phyloP scores from a whole-genome alignment of 1,140 invertebrate genomes.

The Drosophila repletoides region DNA sequence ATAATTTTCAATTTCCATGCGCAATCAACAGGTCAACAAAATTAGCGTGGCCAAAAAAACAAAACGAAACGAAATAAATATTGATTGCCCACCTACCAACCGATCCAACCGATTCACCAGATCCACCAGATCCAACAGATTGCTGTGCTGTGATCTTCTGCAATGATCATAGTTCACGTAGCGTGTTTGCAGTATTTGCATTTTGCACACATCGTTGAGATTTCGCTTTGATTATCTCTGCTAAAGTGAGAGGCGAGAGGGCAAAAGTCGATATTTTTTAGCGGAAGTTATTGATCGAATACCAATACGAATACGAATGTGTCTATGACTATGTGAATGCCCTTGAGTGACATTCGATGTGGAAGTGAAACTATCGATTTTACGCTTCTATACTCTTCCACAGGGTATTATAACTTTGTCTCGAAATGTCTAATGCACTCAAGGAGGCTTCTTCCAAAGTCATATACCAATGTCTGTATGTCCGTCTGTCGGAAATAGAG shows the following conservation, averaged over 20 bases:
- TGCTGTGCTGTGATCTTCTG: slow-evolving; percentile 41
- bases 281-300: slow-evolving; percentile 20
- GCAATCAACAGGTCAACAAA: slow-evolving; percentile 78
- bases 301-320: too few species aligned
- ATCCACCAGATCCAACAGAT: too few species aligned
- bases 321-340: slow-evolving; percentile 20
- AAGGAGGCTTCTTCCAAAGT: too few species aligned
- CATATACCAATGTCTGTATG: too few species aligned
- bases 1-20: slow-evolving; percentile 80
- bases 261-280: slow-evolving; percentile 15
- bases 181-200: slow-evolving; percentile 48
- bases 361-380: neutral
- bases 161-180: slow-evolving; percentile 40
- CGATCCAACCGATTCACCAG: too few species aligned
- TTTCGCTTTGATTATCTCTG: slow-evolving; percentile 32
- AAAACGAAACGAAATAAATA: slow-evolving; percentile 1
- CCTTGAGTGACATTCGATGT: slow-evolving; percentile 15
- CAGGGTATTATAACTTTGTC: too few species aligned
- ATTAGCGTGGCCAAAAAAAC: slow-evolving; percentile 76
- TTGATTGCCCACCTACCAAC: slow-evolving; percentile 63
- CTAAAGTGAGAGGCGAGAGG: slow-evolving; percentile 32
- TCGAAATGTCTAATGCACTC: too few species aligned
- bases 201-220: slow-evolving; percentile 65
- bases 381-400: too few species aligned
- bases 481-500: too few species aligned